A percentile compares a stretch with the other conserved stretches of the same genome.
These are phyloP conservation scores for Octopus sinensis DNA, from an alignment of 1,140 invertebrate species.

Conservation along the genomic window DNA sequence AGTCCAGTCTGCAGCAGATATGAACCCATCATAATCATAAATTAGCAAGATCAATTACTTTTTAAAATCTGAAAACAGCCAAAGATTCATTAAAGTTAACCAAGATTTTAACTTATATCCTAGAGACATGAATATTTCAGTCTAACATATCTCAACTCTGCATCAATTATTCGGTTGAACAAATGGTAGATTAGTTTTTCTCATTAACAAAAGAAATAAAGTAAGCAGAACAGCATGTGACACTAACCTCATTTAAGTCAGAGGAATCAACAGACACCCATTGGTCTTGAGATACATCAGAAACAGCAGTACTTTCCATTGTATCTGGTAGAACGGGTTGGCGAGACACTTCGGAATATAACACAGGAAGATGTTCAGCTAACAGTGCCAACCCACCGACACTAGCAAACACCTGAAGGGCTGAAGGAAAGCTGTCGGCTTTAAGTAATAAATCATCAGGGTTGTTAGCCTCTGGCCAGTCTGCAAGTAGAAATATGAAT, in stretches of 20 bases:
- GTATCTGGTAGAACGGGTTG: slow-evolving; percentile 40
- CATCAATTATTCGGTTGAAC: no score
- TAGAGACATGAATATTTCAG: no score
- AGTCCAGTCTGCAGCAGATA: no score
- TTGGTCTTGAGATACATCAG: slow-evolving; percentile 59
- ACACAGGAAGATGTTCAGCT: slow-evolving; percentile 78
- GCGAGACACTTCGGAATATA: slow-evolving; percentile 73
- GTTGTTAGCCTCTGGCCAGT: slow-evolving; percentile 22
- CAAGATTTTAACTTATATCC: no score
- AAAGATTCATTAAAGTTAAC: no score
- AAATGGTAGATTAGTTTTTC: no score
- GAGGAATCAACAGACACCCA: slow-evolving; percentile 77
- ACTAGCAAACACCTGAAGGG: slow-evolving; percentile 78
- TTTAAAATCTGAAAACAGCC: no score
- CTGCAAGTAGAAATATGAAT: neutral
- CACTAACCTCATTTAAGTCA: slow-evolving; percentile 68
- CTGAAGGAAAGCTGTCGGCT: slow-evolving; percentile 61
- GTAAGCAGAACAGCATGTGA: no score
- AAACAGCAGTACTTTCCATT: slow-evolving; percentile 23
- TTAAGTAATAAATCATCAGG: slow-evolving; percentile 35
- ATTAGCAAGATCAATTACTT: no score
- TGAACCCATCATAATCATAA: no score
- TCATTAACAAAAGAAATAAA: no score
- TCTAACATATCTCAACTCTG: no score
- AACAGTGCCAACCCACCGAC: slow-evolving; percentile 82